Conservation (phyloP, 2,888 invertebrate genomes). For the Mellilla xanthometata region DNA sequence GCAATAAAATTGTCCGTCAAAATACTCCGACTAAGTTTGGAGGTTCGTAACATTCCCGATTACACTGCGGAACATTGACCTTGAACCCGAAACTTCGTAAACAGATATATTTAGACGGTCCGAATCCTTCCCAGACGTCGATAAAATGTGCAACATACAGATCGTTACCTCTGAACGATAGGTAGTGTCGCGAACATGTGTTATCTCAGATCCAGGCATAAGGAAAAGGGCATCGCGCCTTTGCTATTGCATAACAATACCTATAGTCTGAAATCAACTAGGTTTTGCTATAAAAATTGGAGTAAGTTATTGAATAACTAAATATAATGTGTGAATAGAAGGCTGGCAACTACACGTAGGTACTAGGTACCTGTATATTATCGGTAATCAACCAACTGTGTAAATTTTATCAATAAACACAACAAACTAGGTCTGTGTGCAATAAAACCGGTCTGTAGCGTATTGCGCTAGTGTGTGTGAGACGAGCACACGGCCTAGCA, state of each 20-base stretch:
- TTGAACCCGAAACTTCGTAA: too few species aligned
- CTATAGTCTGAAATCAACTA: too few species aligned
- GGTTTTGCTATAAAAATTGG: slow-evolving; percentile 1
- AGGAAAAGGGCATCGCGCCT: neutral
- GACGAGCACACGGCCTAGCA: slow-evolving; percentile 57
- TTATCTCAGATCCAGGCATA: neutral
- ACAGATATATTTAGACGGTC: too few species aligned
- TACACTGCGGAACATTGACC: too few species aligned
- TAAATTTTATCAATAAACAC: slow-evolving; percentile 33
- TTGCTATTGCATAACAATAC: too few species aligned
- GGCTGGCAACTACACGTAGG: slow-evolving; percentile 8
- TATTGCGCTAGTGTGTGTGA: slow-evolving; percentile 40
- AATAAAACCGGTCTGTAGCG: slow-evolving; percentile 10
- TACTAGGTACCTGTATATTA: neutral
- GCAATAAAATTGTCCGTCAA: too few species aligned
- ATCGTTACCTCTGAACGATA: too few species aligned
- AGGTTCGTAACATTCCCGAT: too few species aligned
- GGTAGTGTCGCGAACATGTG: neutral
- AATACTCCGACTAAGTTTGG: too few species aligned
- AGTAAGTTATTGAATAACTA: neutral
- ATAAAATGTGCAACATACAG: too few species aligned
- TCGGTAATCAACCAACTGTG: slow-evolving; percentile 12
- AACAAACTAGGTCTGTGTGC: slow-evolving; percentile 21
- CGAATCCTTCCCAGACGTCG: too few species aligned
- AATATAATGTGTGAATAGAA: slow-evolving; percentile 9